Evolutionary conservation across 2,113 vertebrate genomes (phyloP).

Genomic region (Bubo blakistoni): DNA sequence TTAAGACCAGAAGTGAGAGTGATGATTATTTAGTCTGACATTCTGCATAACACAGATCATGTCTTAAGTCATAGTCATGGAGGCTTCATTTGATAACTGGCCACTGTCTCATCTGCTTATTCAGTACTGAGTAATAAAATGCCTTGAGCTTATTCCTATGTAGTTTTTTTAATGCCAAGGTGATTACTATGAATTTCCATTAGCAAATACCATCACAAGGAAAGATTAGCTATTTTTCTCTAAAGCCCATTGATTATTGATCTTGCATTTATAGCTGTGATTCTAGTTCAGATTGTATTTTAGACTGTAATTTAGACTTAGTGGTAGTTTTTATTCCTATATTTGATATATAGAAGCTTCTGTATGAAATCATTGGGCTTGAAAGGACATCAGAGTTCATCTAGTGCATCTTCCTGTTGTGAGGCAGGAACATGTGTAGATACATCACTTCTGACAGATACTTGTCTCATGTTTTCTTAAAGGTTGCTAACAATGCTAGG

Average conservation of each 20-base stretch:
- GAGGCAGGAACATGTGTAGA: not conserved
- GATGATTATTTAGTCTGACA: not conserved
- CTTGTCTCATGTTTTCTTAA: not conserved
- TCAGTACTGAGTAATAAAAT: not conserved
- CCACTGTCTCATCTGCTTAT: conserved; percentile 14
- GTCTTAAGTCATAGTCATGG: not conserved
- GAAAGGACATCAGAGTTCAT: not conserved
- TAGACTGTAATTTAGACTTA: not conserved
- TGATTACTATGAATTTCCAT: not conserved
- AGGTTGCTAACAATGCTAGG: not conserved
- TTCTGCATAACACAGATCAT: not conserved
- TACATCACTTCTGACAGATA: conserved; percentile 6
- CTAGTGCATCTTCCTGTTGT: not conserved
- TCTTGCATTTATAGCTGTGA: not conserved
- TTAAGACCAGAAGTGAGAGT: not conserved
- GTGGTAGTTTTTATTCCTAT: not conserved
- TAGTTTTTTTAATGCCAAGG: not conserved
- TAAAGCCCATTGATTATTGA: not conserved
- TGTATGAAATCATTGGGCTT: not conserved
- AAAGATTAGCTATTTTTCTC: not conserved
- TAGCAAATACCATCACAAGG: not conserved
- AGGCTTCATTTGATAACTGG: not conserved
- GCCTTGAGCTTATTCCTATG: not conserved
- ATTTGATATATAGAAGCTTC: not conserved
- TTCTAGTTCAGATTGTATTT: not conserved